Conservation (phyloP, 2,888 invertebrate genomes). For the Cyaniris semiargus region DNA sequence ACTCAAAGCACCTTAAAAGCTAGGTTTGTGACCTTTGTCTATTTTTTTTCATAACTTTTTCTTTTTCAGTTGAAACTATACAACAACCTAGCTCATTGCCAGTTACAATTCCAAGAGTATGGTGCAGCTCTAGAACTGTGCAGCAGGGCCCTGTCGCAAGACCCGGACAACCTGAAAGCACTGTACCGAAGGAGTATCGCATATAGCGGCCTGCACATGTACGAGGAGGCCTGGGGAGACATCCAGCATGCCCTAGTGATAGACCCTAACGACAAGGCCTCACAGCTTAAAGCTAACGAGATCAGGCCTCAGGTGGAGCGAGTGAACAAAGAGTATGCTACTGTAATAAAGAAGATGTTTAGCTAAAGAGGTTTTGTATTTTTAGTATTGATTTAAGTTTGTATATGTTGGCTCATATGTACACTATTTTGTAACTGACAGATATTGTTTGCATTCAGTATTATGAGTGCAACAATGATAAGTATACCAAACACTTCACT, state of each 20-base stretch:
- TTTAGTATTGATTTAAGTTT: neutral
- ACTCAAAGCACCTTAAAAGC: neutral
- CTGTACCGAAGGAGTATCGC: constrained; percentile 92
- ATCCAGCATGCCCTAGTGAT: constrained; percentile 78
- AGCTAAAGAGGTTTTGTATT: constrained; percentile 45
- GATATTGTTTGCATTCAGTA: neutral
- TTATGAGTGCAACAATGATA: neutral
- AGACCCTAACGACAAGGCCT: constrained; percentile 84
- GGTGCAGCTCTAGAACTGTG: constrained; percentile 85
- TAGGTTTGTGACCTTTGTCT: neutral
- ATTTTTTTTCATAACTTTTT: neutral
- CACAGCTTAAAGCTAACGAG: constrained; percentile 78
- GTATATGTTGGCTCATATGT: neutral
- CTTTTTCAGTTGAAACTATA: constrained; percentile 81
- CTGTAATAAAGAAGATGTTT: constrained; percentile 82
- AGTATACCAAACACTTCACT: neutral
- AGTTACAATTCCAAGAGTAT: constrained; percentile 84
- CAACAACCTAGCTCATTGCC: constrained; percentile 91
- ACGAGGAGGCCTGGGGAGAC: constrained; percentile 83
- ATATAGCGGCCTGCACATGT: constrained; percentile 81
- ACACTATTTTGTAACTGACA: neutral
- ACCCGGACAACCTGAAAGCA: constrained; percentile 91
- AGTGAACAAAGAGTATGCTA: constrained; percentile 80
- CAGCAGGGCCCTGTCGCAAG: constrained; percentile 87
- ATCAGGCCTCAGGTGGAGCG: constrained; percentile 79